A percentile compares a stretch with the other conserved stretches of the same genome.
Evolutionary conservation across 2,797 vertebrate genomes (phyloP).

Genomic region (Myiothlypis coronata): DNA sequence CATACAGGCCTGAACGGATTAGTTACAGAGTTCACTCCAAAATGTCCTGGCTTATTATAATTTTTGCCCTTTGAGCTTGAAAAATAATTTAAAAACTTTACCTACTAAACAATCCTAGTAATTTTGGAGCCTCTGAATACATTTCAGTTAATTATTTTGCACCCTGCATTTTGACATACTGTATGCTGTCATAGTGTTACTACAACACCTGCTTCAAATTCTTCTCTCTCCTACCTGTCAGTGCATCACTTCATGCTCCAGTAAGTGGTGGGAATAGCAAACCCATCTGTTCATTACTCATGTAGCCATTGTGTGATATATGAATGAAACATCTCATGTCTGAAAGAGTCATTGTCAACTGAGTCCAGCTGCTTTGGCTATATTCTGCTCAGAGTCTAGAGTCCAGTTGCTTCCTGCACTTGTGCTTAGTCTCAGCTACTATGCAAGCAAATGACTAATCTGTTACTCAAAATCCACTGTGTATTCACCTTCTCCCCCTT

Average conservation of each 20-base stretch:
- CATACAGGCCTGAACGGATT: neutral
- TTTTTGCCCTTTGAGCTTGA: neutral
- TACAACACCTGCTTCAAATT: slow-evolving; percentile 14
- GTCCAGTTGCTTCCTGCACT: slow-evolving; percentile 11
- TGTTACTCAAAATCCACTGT: neutral
- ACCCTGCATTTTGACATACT: slow-evolving; percentile 2
- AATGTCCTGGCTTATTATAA: neutral
- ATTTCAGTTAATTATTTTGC: neutral
- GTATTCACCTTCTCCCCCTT: neutral
- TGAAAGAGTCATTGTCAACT: slow-evolving; percentile 51
- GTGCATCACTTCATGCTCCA: slow-evolving; percentile 64
- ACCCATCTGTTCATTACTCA: slow-evolving; percentile 68
- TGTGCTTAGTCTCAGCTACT: neutral
- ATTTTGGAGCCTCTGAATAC: neutral
- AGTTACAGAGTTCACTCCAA: neutral
- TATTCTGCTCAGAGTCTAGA: neutral
- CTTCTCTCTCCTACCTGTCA: slow-evolving; percentile 57
- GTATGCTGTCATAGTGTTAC: neutral
- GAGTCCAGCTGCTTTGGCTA: slow-evolving; percentile 8
- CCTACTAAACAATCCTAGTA: neutral
- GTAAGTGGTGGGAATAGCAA: slow-evolving; percentile 52
- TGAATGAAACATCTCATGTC: slow-evolving; percentile 57
- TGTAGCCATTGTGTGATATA: slow-evolving; percentile 57
- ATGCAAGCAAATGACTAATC: neutral
- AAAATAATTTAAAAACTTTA: neutral